phyloP scores from a whole-genome alignment of 2,888 invertebrate species.

The Sphinx pinastri region DNA sequence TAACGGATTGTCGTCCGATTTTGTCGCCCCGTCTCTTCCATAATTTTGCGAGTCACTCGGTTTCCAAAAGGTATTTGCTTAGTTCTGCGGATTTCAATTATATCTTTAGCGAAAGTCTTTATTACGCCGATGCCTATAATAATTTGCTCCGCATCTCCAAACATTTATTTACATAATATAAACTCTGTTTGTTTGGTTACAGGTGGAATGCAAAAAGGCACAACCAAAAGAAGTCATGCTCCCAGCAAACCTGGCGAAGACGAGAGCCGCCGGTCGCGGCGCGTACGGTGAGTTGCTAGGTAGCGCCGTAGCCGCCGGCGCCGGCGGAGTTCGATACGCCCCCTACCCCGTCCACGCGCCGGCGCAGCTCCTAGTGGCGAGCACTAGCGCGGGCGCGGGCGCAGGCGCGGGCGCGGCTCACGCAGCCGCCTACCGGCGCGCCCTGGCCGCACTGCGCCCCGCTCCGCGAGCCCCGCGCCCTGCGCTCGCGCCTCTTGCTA shows the following conservation, averaged over 20 bases:
- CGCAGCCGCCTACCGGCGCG: slow-evolving; percentile 73
- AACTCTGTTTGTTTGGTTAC: slow-evolving; percentile 57
- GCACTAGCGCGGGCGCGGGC: slow-evolving; percentile 66
- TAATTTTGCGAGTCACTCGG: slow-evolving; percentile 72
- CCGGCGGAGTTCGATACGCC: slow-evolving; percentile 85
- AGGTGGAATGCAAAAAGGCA: slow-evolving; percentile 99
- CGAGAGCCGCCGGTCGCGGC: slow-evolving; percentile 96
- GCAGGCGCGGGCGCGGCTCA: slow-evolving; percentile 59
- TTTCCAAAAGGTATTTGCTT: slow-evolving; percentile 60
- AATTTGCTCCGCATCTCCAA: not conserved
- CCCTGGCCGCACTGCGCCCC: slow-evolving; percentile 74
- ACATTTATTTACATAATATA: not conserved
- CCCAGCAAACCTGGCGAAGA: slow-evolving; percentile 97
- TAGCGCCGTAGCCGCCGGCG: slow-evolving; percentile 85
- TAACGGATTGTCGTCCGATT: slow-evolving; percentile 78
- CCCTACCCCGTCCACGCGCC: slow-evolving; percentile 85
- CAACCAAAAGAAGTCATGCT: slow-evolving; percentile 99
- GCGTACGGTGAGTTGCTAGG: slow-evolving; percentile 99
- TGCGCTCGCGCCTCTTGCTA: slow-evolving; percentile 67
- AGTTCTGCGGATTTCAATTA: slow-evolving; percentile 61
- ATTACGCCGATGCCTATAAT: slow-evolving; percentile 30
- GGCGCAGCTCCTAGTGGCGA: slow-evolving; percentile 72
- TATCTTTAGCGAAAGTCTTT: slow-evolving; percentile 45
- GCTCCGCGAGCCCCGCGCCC: slow-evolving; percentile 69
- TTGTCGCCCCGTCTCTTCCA: slow-evolving; percentile 75